Base-by-base conservation (phyloP, 2,113 vertebrate species). In the Archilochus colubris region DNA sequence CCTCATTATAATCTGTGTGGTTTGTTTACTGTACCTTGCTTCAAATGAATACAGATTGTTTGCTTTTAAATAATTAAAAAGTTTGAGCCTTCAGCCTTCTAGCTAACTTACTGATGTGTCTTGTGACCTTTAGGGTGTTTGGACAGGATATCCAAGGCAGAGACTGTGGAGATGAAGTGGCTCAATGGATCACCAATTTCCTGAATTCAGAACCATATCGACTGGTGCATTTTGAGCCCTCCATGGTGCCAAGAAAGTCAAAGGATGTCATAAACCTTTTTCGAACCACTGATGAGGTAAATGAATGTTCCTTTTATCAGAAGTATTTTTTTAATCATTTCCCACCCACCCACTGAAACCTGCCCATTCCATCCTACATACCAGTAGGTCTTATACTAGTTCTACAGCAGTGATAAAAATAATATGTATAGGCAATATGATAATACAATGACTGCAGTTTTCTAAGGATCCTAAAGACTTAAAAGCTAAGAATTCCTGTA, bases 221-320 rank as follows among this genome's bases (percentile, higher is more conserved):
- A 38, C 46, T 99, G 96, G 98, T 99, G 89, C 98, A 99, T 95
- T 99, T 98, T 91, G 99, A 99, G 55, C 86, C 97, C 14, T 92
- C 96, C 33, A 98, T 99, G 98, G 93, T 89, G 40, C 97, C 97
- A 25, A 97, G 99, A 80, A 95, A 24, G 7, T 79, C 97, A 2
- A 90, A 51, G 46, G 86, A 98, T 0, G 2, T 64, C 1, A 94
- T 97, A 7, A 33, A 97, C 4, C 27, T 70, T 3, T 98, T 97
- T 67, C 67, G 63, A 73, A 59, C 90, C 54, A 94, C 33, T 2
- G 97, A 98, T 77, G 74, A 97, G 97, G 98, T 97, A 97, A 96
- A 62, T 31, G 8, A 63, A 10, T 19, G 7, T 16, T 75, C 4
- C 66, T 73, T 51, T 62, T 38, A 21, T 53, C 64, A 36, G 22